Percentiles rank a stretch among this genome's conserved stretches.
Conservation (phyloP, 2,113 vertebrate genomes). For the Tichodroma muraria region DNA sequence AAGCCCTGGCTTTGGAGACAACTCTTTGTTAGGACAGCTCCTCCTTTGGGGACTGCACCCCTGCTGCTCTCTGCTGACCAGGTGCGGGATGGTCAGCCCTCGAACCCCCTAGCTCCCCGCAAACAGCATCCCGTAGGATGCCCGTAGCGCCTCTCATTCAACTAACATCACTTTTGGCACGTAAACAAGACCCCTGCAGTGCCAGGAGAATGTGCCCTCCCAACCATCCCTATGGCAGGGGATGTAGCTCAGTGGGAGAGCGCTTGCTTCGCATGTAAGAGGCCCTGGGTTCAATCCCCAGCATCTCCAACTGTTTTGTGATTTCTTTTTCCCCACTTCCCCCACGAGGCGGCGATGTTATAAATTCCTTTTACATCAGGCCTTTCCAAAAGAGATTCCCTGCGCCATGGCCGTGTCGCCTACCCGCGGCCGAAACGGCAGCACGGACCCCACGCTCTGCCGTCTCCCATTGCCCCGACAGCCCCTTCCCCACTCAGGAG, state of each 20-base stretch:
- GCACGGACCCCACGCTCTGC: not conserved
- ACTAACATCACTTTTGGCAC: accelerated
- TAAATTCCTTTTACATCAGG: not conserved
- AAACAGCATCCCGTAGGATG: accelerated
- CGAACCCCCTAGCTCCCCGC: not conserved
- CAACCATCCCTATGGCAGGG: accelerated
- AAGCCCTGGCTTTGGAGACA: not conserved
- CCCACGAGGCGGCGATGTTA: not conserved
- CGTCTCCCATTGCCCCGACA: too few species aligned
- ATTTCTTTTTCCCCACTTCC: accelerated
- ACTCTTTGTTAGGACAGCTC: not conserved
- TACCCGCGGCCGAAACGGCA: not conserved
- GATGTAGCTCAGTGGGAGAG: conserved; percentile 16
- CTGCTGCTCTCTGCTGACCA: not conserved
- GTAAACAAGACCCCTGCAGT: accelerated
- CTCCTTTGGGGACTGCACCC: not conserved
- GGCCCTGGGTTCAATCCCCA: not conserved
- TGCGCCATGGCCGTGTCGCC: not conserved
- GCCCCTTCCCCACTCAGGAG: not conserved
- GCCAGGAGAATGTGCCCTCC: accelerated
- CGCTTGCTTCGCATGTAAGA: conserved; percentile 2
- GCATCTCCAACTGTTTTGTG: accelerated
- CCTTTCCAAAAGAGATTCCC: not conserved
- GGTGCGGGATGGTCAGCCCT: not conserved
- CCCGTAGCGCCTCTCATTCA: accelerated